phyloP scores from a whole-genome alignment of 2,113 vertebrate genomes.

The Nothocercus julius region DNA sequence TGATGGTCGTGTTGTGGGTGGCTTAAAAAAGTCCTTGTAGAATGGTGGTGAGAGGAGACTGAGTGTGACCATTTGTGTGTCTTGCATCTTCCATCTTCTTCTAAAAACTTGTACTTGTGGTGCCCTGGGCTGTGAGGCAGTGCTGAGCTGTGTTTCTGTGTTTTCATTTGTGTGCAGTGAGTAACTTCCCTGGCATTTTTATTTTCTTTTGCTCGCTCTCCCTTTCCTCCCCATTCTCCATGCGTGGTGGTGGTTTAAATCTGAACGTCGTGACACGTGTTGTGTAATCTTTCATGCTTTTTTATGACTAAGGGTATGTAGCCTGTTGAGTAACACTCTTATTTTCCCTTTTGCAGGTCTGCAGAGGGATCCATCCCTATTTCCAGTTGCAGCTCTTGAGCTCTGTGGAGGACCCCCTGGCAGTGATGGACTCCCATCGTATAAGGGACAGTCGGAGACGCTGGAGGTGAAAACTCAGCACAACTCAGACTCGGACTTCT shows the following conservation, averaged over 20 bases:
- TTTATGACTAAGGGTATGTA: not conserved
- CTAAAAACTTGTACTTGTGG: constrained; percentile 1
- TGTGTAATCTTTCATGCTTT: not conserved
- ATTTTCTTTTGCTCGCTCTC: not conserved
- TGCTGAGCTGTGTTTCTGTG: constrained; percentile 27
- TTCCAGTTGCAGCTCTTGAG: constrained; percentile 60
- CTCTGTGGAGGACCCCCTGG: constrained; percentile 33
- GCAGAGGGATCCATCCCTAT: constrained; percentile 61
- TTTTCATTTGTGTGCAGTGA: constrained; percentile 21
- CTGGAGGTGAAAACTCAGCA: constrained; percentile 47
- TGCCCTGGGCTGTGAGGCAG: constrained; percentile 16
- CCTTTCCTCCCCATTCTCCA: constrained; percentile 64
- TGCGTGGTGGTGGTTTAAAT: constrained; percentile 59
- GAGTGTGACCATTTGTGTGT: constrained; percentile 53
- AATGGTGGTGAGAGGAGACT: not conserved
- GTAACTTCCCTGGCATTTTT: constrained; percentile 41
- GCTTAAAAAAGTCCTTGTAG: not conserved
- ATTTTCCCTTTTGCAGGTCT: constrained; percentile 72
- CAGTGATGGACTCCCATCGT: constrained; percentile 38
- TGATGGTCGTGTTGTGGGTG: rapidly evolving
- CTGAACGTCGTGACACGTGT: not conserved
- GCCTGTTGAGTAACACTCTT: constrained; percentile 39
- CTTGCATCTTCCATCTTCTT: constrained; percentile 64
- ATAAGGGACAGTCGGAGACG: constrained; percentile 3
- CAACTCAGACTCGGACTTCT: constrained; percentile 63